Evolutionary conservation across 2,113 vertebrate genomes (phyloP).

Genomic region (Pelodiscus sinensis): DNA sequence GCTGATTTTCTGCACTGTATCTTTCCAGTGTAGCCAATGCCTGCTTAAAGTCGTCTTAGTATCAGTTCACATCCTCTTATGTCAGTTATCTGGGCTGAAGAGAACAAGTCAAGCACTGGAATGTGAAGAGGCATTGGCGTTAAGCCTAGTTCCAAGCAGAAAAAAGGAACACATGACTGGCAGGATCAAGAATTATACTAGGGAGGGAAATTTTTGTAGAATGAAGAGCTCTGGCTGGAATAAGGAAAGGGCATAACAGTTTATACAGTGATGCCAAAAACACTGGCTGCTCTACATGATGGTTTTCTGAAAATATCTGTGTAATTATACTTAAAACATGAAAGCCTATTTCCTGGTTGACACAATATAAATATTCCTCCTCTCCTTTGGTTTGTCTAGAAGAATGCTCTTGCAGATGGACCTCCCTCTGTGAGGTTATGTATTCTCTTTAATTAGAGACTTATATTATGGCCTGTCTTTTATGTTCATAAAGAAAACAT

Average conservation of each 20-base stretch:
- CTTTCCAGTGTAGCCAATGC: no score
- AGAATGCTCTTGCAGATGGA: not conserved
- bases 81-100: not conserved
- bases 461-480: not conserved
- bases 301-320: not conserved
- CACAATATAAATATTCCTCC: no score
- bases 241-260: not conserved
- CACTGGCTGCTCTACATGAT: no score
- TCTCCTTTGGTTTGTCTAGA: not conserved
- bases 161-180: not conserved
- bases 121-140: not conserved
- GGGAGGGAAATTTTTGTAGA: not conserved
- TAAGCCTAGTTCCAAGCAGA: not conserved
- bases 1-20: no score
- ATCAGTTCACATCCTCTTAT: not conserved
- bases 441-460: not conserved
- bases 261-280: fast-evolving
- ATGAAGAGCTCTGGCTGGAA: not conserved
- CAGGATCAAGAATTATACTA: not conserved
- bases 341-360: no score
- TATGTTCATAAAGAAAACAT: not conserved
- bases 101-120: no score
- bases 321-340: no score
- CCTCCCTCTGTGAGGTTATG: not conserved
- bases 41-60: not conserved